A percentile compares a stretch with the other conserved stretches of the same genome.
phyloP scores from a whole-genome alignment of 1,140 invertebrate species.

The Calliphora vicina region DNA sequence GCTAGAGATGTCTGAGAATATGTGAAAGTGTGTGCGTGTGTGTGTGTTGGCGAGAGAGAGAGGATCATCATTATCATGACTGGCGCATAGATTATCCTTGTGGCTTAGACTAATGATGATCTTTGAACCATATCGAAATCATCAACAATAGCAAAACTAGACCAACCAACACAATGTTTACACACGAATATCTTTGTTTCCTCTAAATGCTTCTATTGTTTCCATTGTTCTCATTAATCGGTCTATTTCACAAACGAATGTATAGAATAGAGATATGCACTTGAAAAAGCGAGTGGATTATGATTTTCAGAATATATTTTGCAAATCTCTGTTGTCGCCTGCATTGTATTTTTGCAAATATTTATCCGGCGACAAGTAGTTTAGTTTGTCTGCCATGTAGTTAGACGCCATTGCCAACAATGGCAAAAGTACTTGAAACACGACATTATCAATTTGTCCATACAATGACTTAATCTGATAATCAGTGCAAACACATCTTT shows the following conservation, averaged over 20 bases:
- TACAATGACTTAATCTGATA: constrained; percentile 33
- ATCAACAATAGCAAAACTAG: not conserved
- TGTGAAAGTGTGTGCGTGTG: not conserved
- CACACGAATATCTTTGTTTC: constrained; percentile 18
- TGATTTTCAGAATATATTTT: not conserved
- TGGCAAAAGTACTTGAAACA: not conserved
- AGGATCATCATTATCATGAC: constrained; percentile 26
- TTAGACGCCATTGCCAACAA: not conserved
- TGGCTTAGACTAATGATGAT: constrained; percentile 21
- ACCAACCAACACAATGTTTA: constrained; percentile 24
- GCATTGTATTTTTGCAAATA: constrained; percentile 15
- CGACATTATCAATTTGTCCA: constrained; percentile 35
- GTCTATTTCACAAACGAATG: not conserved
- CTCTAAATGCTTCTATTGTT: not conserved
- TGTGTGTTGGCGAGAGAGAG: not conserved
- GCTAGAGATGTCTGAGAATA: not conserved
- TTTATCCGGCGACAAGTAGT: not conserved
- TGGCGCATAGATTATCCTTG: constrained; percentile 29
- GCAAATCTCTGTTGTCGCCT: constrained; percentile 15
- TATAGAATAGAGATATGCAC: too few species aligned
- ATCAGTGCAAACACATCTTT: constrained; percentile 35
- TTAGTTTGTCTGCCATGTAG: not conserved
- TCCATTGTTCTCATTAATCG: not conserved
- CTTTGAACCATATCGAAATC: not conserved
- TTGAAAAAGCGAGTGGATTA: not conserved